A percentile compares a stretch with the other conserved stretches of the same genome.
Conservation (phyloP, 2,113 vertebrate genomes). For the Gymnocephalus cernua region DNA sequence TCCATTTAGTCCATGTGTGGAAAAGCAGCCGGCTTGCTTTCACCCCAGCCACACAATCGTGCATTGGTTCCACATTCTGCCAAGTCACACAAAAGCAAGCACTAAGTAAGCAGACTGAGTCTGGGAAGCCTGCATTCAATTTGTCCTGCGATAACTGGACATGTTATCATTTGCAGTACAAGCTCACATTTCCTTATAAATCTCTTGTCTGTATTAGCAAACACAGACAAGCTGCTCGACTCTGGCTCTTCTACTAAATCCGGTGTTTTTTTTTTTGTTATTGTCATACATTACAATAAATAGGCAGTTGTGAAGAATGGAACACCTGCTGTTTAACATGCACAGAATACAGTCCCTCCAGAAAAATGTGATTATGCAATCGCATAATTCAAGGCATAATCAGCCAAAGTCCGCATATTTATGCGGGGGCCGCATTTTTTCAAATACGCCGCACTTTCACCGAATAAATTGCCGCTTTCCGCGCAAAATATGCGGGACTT, state of each 20-base stretch:
- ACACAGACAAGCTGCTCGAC: constrained; percentile 33
- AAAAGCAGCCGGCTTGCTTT: constrained; percentile 31
- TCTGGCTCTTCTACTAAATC: neutral
- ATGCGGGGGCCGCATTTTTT: too few species aligned
- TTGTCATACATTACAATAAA: constrained; percentile 46
- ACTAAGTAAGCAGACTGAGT: constrained; percentile 60
- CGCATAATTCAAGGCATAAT: too few species aligned
- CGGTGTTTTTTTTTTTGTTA: constrained; percentile 11
- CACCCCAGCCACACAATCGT: constrained; percentile 37
- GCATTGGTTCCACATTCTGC: constrained; percentile 45
- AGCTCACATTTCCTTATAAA: constrained; percentile 45
- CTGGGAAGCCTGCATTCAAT: constrained; percentile 41
- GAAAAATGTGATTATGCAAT: too few species aligned
- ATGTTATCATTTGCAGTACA: constrained; percentile 44
- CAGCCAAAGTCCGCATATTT: too few species aligned
- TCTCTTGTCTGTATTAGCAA: constrained; percentile 55
- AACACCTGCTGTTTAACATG: constrained; percentile 33
- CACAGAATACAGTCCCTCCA: neutral
- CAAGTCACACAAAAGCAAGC: constrained; percentile 69
- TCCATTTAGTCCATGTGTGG: constrained; percentile 27
- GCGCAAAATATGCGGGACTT: too few species aligned
- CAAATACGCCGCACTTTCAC: too few species aligned
- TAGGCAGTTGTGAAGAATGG: constrained; percentile 30
- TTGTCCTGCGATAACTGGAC: constrained; percentile 49
- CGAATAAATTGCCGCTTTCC: too few species aligned